Base-by-base conservation (phyloP, 30 jellyfish, hydroid and myxozoan genomes). In the Turritopsis dohrnii region DNA sequence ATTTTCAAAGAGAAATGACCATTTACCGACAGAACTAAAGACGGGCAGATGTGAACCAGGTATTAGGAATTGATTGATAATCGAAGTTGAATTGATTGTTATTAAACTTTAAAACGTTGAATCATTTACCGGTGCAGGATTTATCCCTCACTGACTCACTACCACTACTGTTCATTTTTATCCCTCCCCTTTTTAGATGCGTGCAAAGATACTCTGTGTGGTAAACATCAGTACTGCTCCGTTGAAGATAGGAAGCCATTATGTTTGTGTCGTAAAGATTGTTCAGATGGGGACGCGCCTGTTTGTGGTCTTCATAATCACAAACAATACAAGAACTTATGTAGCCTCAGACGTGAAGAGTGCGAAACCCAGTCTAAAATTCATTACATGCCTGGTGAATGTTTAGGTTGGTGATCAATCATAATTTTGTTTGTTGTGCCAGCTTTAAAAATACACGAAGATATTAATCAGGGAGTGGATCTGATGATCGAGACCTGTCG, bases 31-130 rank as follows among this genome's bases (percentile, higher is more conserved):
- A 1, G 86, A 66, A 53, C 20, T 53, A 16, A 80, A 89, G 80
- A 60, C 75, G 20, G 96, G 96, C 18, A 76, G 84, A 60, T 89
- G 96, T 83, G 96, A 89, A 66, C 87, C 91, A 85, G 90, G 96
- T 89, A 52, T 1, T 82, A 3, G 60, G 13, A 41, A 3, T 5
- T 41, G 60, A 41, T 13, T 41, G 60, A 41, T 41, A 41, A 41
- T 41, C 13, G 13, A 41, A 41, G n/a, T n/a, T n/a, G n/a, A n/a
- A n/a, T n/a, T n/a, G n/a, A n/a, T n/a, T n/a, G n/a, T n/a, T n/a
- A n/a, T n/a, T n/a, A n/a, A n/a, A n/a, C n/a, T n/a, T n/a, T n/a
- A n/a, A n/a, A n/a, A n/a, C n/a, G n/a, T n/a, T n/a, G n/a, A n/a
- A n/a, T n/a, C n/a, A n/a, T n/a, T n/a, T n/a, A n/a, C n/a, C n/a